Conservation (phyloP, 2,888 invertebrate genomes). For the Neelides folsomi region DNA sequence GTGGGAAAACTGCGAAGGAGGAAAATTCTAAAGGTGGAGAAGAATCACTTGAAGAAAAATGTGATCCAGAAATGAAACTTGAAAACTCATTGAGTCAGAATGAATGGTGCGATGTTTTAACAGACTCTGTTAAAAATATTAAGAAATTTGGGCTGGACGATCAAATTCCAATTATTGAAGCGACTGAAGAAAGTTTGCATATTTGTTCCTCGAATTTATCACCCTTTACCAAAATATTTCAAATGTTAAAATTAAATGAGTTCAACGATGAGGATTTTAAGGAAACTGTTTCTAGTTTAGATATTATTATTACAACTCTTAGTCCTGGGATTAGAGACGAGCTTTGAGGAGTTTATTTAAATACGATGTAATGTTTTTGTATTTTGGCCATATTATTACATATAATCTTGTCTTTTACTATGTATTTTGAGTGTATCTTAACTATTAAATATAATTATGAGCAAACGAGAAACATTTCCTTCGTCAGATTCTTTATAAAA, state of each 20-base stretch:
- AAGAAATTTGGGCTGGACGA: conserved; percentile 24
- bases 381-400: no score
- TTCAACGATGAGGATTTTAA: conserved; percentile 17
- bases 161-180: conserved; percentile 23
- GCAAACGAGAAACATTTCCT: no score
- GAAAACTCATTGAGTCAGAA: conserved; percentile 16
- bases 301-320: conserved; percentile 11
- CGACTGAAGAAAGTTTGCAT: conserved; percentile 14
- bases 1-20: neutral
- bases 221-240: no score
- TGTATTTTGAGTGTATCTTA: no score
- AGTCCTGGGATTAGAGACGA: conserved; percentile 9
- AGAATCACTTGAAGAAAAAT: conserved; percentile 13
- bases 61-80: conserved; percentile 19
- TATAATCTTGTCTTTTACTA: no score
- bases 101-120: conserved; percentile 28
- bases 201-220: conserved; percentile 10
- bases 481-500: no score
- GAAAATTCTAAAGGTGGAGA: conserved; percentile 12
- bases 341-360: conserved; percentile 9
- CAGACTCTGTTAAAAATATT: conserved; percentile 19
- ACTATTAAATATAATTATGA: no score
- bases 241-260: no score
- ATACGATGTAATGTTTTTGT: no score
- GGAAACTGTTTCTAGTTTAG: conserved; percentile 11